Evolutionary conservation across 92 coral and sea anemone species (phyloP), one percentile per base, ranked within the genome.

Genomic region (Porites lobata): DNA sequence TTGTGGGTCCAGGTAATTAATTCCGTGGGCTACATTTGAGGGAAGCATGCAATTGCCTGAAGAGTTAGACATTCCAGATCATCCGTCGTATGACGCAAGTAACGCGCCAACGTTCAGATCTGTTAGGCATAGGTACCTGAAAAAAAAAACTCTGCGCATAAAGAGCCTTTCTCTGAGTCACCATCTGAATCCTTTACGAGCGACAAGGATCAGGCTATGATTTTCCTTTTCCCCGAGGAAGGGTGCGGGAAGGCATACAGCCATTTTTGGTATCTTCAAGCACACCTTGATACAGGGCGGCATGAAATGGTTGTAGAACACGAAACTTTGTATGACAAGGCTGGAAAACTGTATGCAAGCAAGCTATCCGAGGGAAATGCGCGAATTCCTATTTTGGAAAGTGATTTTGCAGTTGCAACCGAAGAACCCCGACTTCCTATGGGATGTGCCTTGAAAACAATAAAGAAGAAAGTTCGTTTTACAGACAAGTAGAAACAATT

Each of bases 201-300:
- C 24, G 24, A 22, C 24, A 22, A 22, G 24, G 24, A 22, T 47
- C 18, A 76, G 76, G 74, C 65, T 58, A 24, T 69, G 70, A 70
- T 86, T 29, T 78, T 69, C 76, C 85, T 80, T 12, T 86, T 61
- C 52, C 85, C 85, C 32, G 64, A 80, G 26, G 75, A 65, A 69
- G 85, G 75, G 21, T 66, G 85, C 51, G 63, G 43, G 9, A 86
- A 80, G 43, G 47, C 75, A 9, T 80, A 79, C 64, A 64, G 62
- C 19, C 72, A 17, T 17, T 79, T 79, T 79, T 7, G 73, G 15
- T 1, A 64, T 63, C 84, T 79, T 29, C 84, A 64, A 62, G 52
- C 83, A 64, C 84, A 79, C 84, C 84, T 64, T 19, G 88, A 89
- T 32, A 76, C 83, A 26, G 88, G 92, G 53, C 75, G 13, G 69